Conservation (phyloP, 1,140 invertebrate genomes). For the Tetramorium simillimum region DNA sequence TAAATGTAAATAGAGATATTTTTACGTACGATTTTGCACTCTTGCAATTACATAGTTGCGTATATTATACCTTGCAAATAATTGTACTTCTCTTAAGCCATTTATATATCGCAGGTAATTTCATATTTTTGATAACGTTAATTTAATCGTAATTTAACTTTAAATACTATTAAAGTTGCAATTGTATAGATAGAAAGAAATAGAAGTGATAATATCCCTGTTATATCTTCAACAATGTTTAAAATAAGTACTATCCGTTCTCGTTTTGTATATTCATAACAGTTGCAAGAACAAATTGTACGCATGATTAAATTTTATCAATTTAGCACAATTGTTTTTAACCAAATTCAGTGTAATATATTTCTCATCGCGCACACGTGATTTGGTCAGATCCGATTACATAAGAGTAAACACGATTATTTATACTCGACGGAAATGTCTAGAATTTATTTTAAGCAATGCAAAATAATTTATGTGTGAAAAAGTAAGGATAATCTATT, state of each 20-base stretch:
- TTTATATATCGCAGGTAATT: slow-evolving; percentile 8
- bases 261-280: neutral
- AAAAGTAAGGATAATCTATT: neutral
- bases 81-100: slow-evolving; percentile 12
- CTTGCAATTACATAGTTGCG: neutral
- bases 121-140: slow-evolving; percentile 47
- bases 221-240: slow-evolving; percentile 15
- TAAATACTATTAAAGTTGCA: slow-evolving; percentile 17
- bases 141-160: slow-evolving; percentile 41
- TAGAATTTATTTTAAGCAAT: slow-evolving; percentile 28
- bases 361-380: neutral
- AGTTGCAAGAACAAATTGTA: neutral
- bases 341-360: neutral
- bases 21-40: slow-evolving; percentile 28
- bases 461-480: neutral
- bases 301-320: neutral
- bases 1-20: slow-evolving; percentile 40
- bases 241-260: neutral
- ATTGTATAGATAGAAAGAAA: neutral
- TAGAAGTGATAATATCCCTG: neutral
- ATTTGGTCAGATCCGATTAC: neutral
- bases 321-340: neutral
- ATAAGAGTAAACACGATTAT: neutral
- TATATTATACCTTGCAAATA: slow-evolving; percentile 5
- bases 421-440: neutral